Base-by-base conservation (phyloP, 2,888 invertebrate genomes). In the Autographa pulchrina region DNA sequence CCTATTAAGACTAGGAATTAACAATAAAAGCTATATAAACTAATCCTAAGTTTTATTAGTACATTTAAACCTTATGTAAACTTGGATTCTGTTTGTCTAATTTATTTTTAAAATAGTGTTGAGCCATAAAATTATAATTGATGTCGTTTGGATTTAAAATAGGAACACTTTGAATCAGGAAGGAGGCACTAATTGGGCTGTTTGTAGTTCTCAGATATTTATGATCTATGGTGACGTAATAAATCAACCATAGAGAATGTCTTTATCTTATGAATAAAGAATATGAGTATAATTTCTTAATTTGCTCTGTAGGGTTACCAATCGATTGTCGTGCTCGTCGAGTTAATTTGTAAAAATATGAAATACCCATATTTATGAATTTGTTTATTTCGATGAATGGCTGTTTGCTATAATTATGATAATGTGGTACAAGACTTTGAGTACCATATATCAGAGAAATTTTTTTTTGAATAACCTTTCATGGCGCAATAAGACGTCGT, bases 91-190 rank as follows among this genome's bases (percentile, higher is more conserved):
- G 14, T 56, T 38, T 20, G 54, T 54, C 18, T 70, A 68, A 78
- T 72, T 70, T 58, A 48, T 62, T 78, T 63, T 71, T 68, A 60
- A 68, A 75, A 75, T 32, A 58, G 58, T 62, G 59, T 9, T 60
- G 20, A 48, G 9, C 52, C 41, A 59, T 76, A 61, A 79, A 62
- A 56, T 73, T 70, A 59, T 74, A 73, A 81, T 68, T 61, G 20
- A 68, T 70, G 70, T 62, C 60, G 48, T 62, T 66, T 65, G 8
- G 52, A 56, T 59, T 43, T 52, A 41, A 72, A 78, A 73, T 72
- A 62, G 62, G 11, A 4, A 18, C 11, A 43, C 18, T 61, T 61
- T 56, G 11, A 65, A 38, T 60, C n/a, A 60, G 35, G 31, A 63
- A 66, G 58, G 52, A 43, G 16, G 16, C 11, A 18, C 11, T 60